Conservation (phyloP, 2,888 invertebrate genomes). For the Acleris laterana region DNA sequence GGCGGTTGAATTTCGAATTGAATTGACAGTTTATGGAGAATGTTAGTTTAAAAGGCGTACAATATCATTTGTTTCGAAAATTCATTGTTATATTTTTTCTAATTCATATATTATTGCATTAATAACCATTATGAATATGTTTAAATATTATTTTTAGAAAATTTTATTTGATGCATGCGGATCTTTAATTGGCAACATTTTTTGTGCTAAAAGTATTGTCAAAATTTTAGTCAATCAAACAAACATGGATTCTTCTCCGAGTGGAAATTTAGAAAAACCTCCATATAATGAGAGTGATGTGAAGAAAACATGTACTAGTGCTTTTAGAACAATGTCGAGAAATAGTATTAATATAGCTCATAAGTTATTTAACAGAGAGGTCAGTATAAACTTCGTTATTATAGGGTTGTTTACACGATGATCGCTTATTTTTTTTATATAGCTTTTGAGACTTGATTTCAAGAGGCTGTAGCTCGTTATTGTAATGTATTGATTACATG, state of each 20-base stretch:
- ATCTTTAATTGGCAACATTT: conserved; percentile 38
- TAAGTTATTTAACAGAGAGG: conserved; percentile 86
- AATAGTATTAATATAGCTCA: conserved; percentile 70
- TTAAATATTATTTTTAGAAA: neutral
- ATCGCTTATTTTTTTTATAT: conserved; percentile 42
- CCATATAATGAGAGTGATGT: conserved; percentile 59
- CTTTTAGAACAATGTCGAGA: conserved; percentile 54
- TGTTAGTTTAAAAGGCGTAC: no score
- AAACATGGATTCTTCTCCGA: conserved; percentile 77
- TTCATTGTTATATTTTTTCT: no score
- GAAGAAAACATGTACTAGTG: conserved; percentile 57
- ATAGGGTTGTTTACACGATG: conserved; percentile 43
- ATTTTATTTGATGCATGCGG: neutral
- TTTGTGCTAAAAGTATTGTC: conserved; percentile 47
- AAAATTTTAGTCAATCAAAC: conserved; percentile 78
- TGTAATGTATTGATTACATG: conserved; percentile 4
- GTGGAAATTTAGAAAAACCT: conserved; percentile 64
- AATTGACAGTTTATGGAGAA: no score
- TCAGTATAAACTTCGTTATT: conserved; percentile 58
- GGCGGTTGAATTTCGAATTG: conserved; percentile 4
- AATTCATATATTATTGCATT: no score
- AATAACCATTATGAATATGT: no score
- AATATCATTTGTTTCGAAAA: no score
- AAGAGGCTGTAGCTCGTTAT: conserved; percentile 19
- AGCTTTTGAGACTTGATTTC: conserved; percentile 20